phyloP scores from a whole-genome alignment of 2,797 vertebrate genomes.

The Galago senegalensis region DNA sequence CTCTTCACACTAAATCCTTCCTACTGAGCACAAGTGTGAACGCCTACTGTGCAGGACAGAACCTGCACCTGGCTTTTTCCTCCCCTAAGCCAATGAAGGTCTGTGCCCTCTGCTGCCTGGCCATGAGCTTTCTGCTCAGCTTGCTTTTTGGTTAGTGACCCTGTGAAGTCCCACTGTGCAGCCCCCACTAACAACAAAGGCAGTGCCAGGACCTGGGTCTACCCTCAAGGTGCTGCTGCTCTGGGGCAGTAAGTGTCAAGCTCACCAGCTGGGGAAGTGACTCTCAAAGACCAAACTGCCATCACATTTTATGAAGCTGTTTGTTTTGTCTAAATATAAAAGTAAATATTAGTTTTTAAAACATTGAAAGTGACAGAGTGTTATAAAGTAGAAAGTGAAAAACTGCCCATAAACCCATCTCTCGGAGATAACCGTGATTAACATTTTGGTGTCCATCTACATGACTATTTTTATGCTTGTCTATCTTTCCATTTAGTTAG shows the following conservation, averaged over 20 bases:
- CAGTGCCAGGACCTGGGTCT: not conserved
- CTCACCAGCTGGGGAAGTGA: not conserved
- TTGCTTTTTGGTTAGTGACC: not conserved
- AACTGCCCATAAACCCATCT: not conserved
- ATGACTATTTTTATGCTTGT: not conserved
- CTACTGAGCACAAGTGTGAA: not conserved
- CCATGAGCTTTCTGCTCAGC: accelerated
- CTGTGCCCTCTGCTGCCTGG: not conserved
- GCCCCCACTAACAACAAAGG: not conserved
- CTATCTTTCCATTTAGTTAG: not conserved
- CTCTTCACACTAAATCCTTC: not conserved
- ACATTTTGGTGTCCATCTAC: not conserved
- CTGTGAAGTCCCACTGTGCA: not conserved
- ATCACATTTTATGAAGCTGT: not conserved
- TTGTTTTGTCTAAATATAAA: not conserved
- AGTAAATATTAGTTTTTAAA: not conserved
- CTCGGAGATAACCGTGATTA: not conserved
- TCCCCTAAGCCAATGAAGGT: not conserved
- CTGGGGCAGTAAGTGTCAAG: not conserved
- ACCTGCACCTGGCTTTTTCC: not conserved
- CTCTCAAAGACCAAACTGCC: not conserved
- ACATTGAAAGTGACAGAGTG: not conserved
- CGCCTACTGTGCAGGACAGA: not conserved
- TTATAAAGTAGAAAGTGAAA: not conserved
- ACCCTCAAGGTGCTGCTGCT: not conserved